phyloP scores from a whole-genome alignment of 2,113 vertebrate species.

The Lamprologus lemairii region DNA sequence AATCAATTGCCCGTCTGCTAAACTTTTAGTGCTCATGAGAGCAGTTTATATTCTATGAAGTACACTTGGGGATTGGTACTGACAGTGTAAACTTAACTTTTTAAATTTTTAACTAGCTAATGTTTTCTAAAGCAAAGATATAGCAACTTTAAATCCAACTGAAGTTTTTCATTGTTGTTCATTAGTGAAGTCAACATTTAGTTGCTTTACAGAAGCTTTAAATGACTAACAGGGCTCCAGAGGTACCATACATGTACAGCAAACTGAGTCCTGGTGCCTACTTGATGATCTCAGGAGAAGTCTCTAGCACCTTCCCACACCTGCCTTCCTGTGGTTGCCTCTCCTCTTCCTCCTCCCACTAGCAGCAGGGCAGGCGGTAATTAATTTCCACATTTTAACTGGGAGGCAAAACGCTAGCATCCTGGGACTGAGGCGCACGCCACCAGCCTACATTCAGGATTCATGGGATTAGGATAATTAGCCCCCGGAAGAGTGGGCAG shows the following conservation, averaged over 20 bases:
- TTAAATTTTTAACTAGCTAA: neutral
- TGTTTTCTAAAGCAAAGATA: neutral
- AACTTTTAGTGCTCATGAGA: neutral
- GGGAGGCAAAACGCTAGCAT: conserved; percentile 69
- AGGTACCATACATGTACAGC: neutral
- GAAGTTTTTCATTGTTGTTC: neutral
- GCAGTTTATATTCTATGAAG: neutral
- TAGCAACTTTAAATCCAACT: neutral
- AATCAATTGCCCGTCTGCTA: neutral
- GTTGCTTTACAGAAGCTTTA: neutral
- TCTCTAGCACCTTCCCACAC: conserved; percentile 42
- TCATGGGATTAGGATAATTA: conserved; percentile 78
- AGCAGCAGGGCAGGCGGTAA: conserved; percentile 70
- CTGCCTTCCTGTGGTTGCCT: conserved; percentile 43
- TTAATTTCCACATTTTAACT: conserved; percentile 79
- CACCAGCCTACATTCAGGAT: conserved; percentile 68
- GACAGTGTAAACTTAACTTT: neutral
- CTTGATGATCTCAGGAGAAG: neutral
- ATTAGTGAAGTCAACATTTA: neutral
- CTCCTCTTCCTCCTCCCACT: conserved; percentile 59
- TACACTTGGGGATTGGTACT: neutral
- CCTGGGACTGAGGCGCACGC: conserved; percentile 63
- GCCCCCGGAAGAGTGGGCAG: conserved; percentile 71
- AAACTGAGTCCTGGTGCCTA: neutral
- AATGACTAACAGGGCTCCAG: neutral